Percentiles rank a stretch among this genome's conserved stretches.
phyloP scores from a whole-genome alignment of 2,888 invertebrate genomes.

The Operophtera brumata region DNA sequence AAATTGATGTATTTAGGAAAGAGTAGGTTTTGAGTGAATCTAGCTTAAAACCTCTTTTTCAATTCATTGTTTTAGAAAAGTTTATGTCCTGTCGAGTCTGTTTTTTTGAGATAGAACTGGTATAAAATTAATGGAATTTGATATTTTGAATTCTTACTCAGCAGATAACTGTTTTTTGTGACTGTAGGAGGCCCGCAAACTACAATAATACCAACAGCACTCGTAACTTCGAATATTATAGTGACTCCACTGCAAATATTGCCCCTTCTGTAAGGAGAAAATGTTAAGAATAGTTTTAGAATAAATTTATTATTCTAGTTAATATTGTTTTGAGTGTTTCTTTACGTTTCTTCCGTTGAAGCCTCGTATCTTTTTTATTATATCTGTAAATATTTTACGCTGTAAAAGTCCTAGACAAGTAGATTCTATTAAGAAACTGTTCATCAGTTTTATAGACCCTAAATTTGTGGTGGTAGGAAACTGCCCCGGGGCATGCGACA shows the following conservation, averaged over 20 bases:
- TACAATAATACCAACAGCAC: slow-evolving; percentile 60
- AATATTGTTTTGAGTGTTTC: no score
- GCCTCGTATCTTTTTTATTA: slow-evolving; percentile 35
- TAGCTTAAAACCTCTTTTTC: no score
- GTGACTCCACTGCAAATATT: slow-evolving; percentile 61
- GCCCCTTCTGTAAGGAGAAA: slow-evolving; percentile 54
- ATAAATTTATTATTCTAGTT: slow-evolving; percentile 62
- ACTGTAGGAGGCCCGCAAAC: slow-evolving; percentile 45
- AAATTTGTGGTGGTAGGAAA: slow-evolving; percentile 72
- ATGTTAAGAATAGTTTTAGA: slow-evolving; percentile 54
- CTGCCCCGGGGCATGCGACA: slow-evolving; percentile 68
- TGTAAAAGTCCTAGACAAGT: slow-evolving; percentile 47
- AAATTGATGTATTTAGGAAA: no score
- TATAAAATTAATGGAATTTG: not conserved
- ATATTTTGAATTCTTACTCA: slow-evolving; percentile 1
- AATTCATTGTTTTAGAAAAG: no score
- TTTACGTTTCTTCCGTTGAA: slow-evolving; percentile 37
- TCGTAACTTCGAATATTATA: slow-evolving; percentile 56
- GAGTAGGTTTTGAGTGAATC: no score
- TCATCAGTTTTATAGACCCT: slow-evolving; percentile 76
- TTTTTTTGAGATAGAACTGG: no score
- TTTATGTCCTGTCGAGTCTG: no score
- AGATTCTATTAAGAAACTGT: slow-evolving; percentile 68
- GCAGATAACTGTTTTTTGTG: slow-evolving; percentile 34
- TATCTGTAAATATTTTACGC: slow-evolving; percentile 26